These are phyloP conservation scores for Lytechinus variegatus DNA, from an alignment of 35 echinoderm and acorn worm genomes.

Conservation along the genomic window DNA sequence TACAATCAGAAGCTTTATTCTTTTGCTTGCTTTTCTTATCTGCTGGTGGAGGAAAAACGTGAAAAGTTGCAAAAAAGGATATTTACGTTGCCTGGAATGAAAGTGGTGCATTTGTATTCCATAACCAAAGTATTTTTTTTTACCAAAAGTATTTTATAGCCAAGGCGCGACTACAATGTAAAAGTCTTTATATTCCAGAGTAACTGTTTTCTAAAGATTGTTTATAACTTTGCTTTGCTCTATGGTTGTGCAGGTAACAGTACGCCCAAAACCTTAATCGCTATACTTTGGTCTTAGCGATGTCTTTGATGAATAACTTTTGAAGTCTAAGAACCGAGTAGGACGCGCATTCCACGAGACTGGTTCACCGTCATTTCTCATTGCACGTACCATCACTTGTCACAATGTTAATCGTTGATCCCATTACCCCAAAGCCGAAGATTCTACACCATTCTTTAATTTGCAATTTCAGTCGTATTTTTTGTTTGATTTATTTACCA, in stretches of 20 bases:
- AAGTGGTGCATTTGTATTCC: conserved; percentile 1
- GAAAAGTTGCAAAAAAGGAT: neutral
- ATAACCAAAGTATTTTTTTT: neutral
- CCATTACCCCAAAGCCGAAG: neutral
- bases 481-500: neutral
- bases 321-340: neutral
- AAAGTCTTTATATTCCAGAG: neutral
- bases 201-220: neutral
- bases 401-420: neutral
- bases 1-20: neutral
- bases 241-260: neutral
- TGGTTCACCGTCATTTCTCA: neutral
- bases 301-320: too few relatives aligned
- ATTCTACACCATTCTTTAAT: neutral
- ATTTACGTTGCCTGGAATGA: neutral
- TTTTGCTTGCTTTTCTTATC: neutral
- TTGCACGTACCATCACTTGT: conserved; percentile 1
- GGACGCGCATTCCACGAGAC: neutral
- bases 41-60: neutral
- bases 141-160: neutral
- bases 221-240: neutral
- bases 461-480: neutral
- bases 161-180: neutral
- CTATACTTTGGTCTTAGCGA: too few relatives aligned
- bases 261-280: neutral